phyloP scores from a whole-genome alignment of 2,888 invertebrate species.

The Eulithis testata region DNA sequence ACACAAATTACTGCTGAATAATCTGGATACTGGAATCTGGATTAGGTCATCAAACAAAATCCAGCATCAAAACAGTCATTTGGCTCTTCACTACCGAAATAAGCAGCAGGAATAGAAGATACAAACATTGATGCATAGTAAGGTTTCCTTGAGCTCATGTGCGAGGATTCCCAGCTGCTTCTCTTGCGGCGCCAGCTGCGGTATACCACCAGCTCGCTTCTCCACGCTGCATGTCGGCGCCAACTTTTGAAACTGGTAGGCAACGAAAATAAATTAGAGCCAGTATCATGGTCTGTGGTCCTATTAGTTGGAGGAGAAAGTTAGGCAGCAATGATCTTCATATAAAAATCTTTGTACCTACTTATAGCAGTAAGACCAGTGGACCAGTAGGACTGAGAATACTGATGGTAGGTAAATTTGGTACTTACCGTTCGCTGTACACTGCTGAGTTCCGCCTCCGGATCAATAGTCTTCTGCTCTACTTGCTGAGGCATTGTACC shows the following conservation, averaged over 20 bases:
- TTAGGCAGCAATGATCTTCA: too few relatives aligned
- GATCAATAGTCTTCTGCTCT: conserved; percentile 71
- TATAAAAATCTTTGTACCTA: too few relatives aligned
- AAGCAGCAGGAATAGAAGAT: not conserved
- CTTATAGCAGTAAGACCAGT: too few relatives aligned
- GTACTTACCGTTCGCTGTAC: conserved; percentile 67
- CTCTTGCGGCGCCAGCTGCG: conserved; percentile 86
- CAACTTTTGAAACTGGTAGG: conserved; percentile 68
- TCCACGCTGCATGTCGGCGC: conserved; percentile 85
- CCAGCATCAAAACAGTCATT: too few relatives aligned
- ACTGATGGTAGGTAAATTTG: not conserved
- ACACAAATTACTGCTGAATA: too few relatives aligned
- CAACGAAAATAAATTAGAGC: not conserved
- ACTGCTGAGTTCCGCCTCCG: conserved; percentile 78
- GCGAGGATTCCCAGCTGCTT: conserved; percentile 86
- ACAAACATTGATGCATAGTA: conserved; percentile 85
- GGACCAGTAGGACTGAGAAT: too few relatives aligned
- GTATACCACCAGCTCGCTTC: conserved; percentile 88
- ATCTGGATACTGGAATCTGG: too few relatives aligned
- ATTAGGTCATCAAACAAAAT: too few relatives aligned
- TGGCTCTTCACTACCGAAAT: too few relatives aligned
- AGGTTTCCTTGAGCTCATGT: conserved; percentile 86
- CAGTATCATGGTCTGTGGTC: too few relatives aligned
- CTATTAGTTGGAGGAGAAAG: too few relatives aligned
- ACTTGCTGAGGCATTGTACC: conserved; percentile 66